Conservation (phyloP, 2,888 invertebrate genomes). For the Neoitamus cyanurus region DNA sequence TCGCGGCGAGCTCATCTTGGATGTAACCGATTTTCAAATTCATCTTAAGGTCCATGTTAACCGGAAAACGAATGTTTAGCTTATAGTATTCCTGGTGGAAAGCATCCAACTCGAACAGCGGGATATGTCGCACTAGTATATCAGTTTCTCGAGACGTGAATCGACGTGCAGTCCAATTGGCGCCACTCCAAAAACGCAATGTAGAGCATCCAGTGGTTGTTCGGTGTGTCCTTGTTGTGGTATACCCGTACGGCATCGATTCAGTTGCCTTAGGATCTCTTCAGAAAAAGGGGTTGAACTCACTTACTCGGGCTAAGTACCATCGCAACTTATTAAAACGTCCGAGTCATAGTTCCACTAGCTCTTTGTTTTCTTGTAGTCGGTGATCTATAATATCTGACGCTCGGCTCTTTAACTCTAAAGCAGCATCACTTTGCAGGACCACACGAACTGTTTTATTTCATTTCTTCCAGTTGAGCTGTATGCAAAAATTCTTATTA, state of each 20-base stretch:
- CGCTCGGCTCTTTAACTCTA: too few species aligned
- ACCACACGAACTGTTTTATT: too few species aligned
- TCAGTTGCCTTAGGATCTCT: constrained; percentile 75
- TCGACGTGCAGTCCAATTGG: constrained; percentile 83
- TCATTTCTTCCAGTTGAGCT: too few species aligned
- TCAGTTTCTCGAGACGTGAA: constrained; percentile 68
- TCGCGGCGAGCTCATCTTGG: constrained; percentile 84
- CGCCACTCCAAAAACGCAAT: constrained; percentile 86
- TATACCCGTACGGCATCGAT: constrained; percentile 88
- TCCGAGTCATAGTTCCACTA: constrained; percentile 77
- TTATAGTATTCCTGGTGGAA: constrained; percentile 95
- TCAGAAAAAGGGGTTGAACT: not conserved
- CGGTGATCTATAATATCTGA: too few species aligned
- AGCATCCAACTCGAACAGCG: constrained; percentile 97
- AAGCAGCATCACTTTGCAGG: too few species aligned
- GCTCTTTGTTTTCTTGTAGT: too few species aligned
- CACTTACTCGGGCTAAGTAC: not conserved
- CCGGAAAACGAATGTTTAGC: constrained; percentile 90
- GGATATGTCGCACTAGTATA: constrained; percentile 92
- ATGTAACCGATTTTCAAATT: constrained; percentile 85
- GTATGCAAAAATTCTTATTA: too few species aligned
- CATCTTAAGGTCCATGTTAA: constrained; percentile 74
- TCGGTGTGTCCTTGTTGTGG: constrained; percentile 82
- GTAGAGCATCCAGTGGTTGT: constrained; percentile 85
- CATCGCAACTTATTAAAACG: constrained; percentile 68